Conservation (phyloP, 2,888 invertebrate species). For the Graphium colonna region DNA sequence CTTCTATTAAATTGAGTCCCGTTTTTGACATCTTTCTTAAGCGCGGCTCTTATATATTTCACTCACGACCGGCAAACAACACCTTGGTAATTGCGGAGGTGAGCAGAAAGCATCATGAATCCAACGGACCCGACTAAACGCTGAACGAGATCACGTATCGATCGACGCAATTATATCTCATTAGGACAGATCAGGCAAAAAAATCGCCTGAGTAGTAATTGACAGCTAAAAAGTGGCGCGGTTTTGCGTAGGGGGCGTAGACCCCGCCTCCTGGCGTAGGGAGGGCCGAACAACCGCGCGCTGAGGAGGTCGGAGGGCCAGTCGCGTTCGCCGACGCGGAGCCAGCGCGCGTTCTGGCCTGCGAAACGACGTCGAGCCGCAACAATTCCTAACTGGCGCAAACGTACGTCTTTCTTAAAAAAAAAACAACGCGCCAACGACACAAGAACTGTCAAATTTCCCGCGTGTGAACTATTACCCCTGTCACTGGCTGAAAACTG, state of each 20-base stretch:
- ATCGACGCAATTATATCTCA: slow-evolving; percentile 69
- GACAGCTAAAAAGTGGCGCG: slow-evolving; percentile 50
- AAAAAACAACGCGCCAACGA: background rate
- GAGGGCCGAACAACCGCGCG: slow-evolving; percentile 45
- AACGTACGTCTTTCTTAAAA: background rate
- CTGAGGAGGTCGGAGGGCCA: slow-evolving; percentile 65
- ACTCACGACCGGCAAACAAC: slow-evolving; percentile 13
- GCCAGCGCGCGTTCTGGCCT: slow-evolving; percentile 58
- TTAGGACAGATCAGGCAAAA: slow-evolving; percentile 60
- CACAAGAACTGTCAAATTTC: background rate
- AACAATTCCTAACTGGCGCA: background rate
- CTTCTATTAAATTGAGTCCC: no score
- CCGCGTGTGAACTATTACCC: slow-evolving; percentile 2
- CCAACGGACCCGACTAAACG: background rate
- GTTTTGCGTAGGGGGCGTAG: slow-evolving; percentile 43
- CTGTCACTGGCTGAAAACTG: background rate
- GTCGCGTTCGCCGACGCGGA: slow-evolving; percentile 66
- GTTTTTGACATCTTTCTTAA: no score
- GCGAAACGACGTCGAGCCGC: background rate
- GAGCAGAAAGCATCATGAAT: no score
- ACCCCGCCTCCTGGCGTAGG: slow-evolving; percentile 33
- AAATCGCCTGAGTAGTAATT: slow-evolving; percentile 45
- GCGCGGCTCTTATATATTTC: background rate
- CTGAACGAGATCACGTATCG: slow-evolving; percentile 44
- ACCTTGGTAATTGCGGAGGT: slow-evolving; percentile 20